Evolutionary conservation across 2,113 vertebrate genomes (phyloP).

Genomic region (Gracilinanus agilis): DNA sequence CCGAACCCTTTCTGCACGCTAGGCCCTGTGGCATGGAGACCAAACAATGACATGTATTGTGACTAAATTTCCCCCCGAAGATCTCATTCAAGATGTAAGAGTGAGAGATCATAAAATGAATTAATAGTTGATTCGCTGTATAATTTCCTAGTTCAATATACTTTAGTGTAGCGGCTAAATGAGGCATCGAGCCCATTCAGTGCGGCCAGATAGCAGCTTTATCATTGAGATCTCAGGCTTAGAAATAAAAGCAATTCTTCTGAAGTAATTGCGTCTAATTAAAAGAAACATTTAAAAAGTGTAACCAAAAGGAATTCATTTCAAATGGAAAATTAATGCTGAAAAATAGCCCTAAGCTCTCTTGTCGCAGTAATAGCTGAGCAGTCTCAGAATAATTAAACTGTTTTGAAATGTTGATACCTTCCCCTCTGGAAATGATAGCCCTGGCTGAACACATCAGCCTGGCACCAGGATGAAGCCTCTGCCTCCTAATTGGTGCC

Average conservation of each 20-base stretch:
- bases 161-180: constrained; percentile 92
- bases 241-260: constrained; percentile 94
- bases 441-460: constrained; percentile 60
- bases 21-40: constrained; percentile 82
- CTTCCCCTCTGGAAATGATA: constrained; percentile 78
- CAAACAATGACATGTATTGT: constrained; percentile 90
- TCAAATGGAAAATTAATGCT: constrained; percentile 94
- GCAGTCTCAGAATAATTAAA: constrained; percentile 90
- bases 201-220: constrained; percentile 91
- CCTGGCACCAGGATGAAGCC: constrained; percentile 44
- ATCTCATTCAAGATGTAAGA: constrained; percentile 90
- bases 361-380: constrained; percentile 91
- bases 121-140: constrained; percentile 93
- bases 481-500: constrained; percentile 24
- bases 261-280: constrained; percentile 94
- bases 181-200: constrained; percentile 90
- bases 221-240: constrained; percentile 92
- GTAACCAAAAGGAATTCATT: constrained; percentile 95
- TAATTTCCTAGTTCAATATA: constrained; percentile 95
- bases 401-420: constrained; percentile 88
- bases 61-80: constrained; percentile 90
- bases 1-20: constrained; percentile 63
- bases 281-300: constrained; percentile 95
- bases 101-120: constrained; percentile 93
- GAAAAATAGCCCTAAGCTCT: constrained; percentile 92